These are phyloP conservation scores for Oeneis ivallda DNA, from an alignment of 2,888 invertebrate species.

Conservation along the genomic window DNA sequence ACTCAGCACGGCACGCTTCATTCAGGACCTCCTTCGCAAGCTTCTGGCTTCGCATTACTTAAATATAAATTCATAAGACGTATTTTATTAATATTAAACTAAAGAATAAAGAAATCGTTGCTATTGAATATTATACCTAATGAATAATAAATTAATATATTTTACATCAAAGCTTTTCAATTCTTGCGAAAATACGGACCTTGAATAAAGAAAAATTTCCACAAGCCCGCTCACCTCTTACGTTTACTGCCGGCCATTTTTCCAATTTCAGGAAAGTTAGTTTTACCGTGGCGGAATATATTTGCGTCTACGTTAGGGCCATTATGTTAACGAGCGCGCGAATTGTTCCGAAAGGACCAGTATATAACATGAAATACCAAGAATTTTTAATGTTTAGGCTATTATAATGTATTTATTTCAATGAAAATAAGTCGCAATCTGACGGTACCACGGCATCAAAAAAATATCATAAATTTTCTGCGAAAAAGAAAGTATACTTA, in stretches of 20 bases:
- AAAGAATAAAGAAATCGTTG: no score
- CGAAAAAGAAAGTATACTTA: no score
- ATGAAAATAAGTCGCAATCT: not conserved
- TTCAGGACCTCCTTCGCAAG: no score
- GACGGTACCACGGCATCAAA: not conserved
- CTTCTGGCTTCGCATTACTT: no score
- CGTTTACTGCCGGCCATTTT: constrained; percentile 23
- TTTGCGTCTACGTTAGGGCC: constrained; percentile 24
- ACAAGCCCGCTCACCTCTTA: constrained; percentile 23
- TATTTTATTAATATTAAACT: no score
- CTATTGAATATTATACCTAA: not conserved
- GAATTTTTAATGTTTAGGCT: constrained; percentile 16
- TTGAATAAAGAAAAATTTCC: constrained; percentile 23
- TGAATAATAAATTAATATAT: not conserved
- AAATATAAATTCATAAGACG: no score
- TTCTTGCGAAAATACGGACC: constrained; percentile 8
- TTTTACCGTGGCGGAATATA: constrained; percentile 18
- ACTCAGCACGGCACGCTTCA: no score
- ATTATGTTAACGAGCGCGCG: constrained; percentile 23
- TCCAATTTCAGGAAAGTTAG: constrained; percentile 26
- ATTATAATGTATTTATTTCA: not conserved
- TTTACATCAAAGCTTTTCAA: constrained; percentile 16
- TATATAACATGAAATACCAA: constrained; percentile 17
- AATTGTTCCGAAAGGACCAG: constrained; percentile 24
- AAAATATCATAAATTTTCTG: no score